Evolutionary conservation across 1,140 invertebrate genomes (phyloP), one percentile per base, ranked within the genome.

Genomic region (Neuroterus valhalla): DNA sequence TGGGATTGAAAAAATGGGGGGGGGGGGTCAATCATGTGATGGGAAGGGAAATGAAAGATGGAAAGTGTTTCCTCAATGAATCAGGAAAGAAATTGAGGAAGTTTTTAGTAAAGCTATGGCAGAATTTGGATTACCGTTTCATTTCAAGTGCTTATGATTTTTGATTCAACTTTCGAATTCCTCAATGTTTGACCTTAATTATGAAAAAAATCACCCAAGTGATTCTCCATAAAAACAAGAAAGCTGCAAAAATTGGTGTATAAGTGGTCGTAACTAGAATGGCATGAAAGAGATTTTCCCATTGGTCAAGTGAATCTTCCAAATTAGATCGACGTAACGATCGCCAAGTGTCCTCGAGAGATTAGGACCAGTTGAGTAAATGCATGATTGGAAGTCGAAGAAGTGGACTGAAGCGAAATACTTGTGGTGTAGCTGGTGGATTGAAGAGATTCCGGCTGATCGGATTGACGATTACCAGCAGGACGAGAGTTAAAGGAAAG

Each of bases 371-470:
- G 81, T 82, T 80, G 80, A 80, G 79, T 87, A 83, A 85, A 87
- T 82, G 84, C 82, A 87, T 87, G 85, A 87, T 87, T 87, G 87
- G 82, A 82, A 85, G 84, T 82, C 80, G 80, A 80, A 80, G 78
- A 72, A 80, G 84, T 78, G 81, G 80, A 81, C 69, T 78, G 70
- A 70, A 81, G 74, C 66, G 76, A 81, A 81, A 84, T 81, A 82
- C 81, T 82, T 80, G 81, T 85, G 85, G 85, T 78, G 82, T 81
- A 81, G 82, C 68, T 85, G 82, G 76, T 85, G 82, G 76, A 85
- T 86, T 81, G 80, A 78, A 87, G 87, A 87, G 85, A 81, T 87
- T 85, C 80, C 84, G 81, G 77, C 84, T 85, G 82, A 85, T 86
- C 82, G 85, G 82, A 81, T 83, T 78, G 79, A 77, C 84, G 81